phyloP scores from a whole-genome alignment of 2,888 invertebrate genomes.

The Agrochola lychnidis region DNA sequence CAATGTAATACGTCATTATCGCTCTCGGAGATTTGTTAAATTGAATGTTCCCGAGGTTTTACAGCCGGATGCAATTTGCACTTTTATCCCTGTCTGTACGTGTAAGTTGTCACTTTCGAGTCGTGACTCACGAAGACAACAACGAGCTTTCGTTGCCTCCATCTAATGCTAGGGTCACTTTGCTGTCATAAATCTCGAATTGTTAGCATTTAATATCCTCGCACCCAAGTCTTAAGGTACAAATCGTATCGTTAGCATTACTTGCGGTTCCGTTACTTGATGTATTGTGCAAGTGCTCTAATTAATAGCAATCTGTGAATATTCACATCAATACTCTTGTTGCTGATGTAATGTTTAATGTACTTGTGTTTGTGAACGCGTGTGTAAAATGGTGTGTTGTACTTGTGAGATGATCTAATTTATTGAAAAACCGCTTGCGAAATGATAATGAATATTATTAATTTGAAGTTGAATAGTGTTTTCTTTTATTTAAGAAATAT shows the following conservation, averaged over 20 bases:
- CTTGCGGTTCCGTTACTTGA: conserved; percentile 40
- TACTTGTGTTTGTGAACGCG: conserved; percentile 24
- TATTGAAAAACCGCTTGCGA: conserved; percentile 27
- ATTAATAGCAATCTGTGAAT: conserved; percentile 56
- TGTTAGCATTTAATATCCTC: conserved; percentile 73
- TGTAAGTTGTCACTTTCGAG: conserved; percentile 84
- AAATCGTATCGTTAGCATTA: conserved; percentile 48
- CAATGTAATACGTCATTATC: conserved; percentile 37
- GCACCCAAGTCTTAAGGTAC: conserved; percentile 61
- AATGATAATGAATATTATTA: conserved; percentile 9
- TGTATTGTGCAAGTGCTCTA: conserved; percentile 58
- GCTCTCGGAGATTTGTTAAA: conserved; percentile 46
- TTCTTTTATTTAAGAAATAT: neutral
- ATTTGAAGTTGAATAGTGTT: conserved; percentile 7
- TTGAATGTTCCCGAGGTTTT: conserved; percentile 54
- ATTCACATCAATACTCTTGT: conserved; percentile 45
- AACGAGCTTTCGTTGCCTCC: conserved; percentile 78
- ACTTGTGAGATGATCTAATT: conserved; percentile 27
- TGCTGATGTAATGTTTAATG: conserved; percentile 46
- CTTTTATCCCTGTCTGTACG: conserved; percentile 74
- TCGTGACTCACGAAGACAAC: conserved; percentile 83
- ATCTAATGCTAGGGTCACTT: conserved; percentile 71
- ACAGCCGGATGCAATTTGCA: conserved; percentile 71
- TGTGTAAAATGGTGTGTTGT: conserved; percentile 19
- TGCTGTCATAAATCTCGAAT: conserved; percentile 76